Base-by-base conservation (phyloP, 2,888 invertebrate genomes). In the Zygothrica quintamaculata region DNA sequence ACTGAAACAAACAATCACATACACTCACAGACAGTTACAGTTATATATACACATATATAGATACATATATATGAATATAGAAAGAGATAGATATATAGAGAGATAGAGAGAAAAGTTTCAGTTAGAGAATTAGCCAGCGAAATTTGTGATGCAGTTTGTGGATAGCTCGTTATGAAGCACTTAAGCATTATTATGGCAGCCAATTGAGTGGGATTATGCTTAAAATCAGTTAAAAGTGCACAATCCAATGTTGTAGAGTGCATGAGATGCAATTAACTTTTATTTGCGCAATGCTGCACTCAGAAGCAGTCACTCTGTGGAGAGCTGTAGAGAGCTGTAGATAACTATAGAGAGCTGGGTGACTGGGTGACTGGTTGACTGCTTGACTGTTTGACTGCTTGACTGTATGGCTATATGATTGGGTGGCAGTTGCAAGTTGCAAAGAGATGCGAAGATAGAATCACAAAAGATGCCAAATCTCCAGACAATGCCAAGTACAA, bases 401-500 rank as follows among this genome's bases (percentile, higher is more conserved):
- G 18, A 5, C 18, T 22, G 18, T 3, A 5, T 22, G 18, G 5
- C 18, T 22, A 2, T 2, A 22, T 22, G 18, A 22, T 5, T 22
- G 18, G 18, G 18, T 33, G 42, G 51, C 22, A 37, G 46, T 52
- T 55, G 44, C 58, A 43, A 56, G 15, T 29, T 51, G 34, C n/a
- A 37, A 65, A 48, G 29, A 29, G n/a, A 29, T 7, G 7, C 55
- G 29, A 37, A 57, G n/a, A 53, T 62, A 31, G 53, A 53, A 65
- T 58, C 65, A 50, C 61, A 65, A 75, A 69, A 75, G 74, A 66
- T 67, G 67, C 67, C 73, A 69, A 73, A 62, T 81, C 74, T 68
- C 64, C 58, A 79, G 82, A 79, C 79, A 79, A 79, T 75, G 75
- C 56, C 75, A 66, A 75, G 71, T 61, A 68, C 60, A 80, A 77